phyloP scores from a whole-genome alignment of 2,113 vertebrate species.

The Galbula dea region DNA sequence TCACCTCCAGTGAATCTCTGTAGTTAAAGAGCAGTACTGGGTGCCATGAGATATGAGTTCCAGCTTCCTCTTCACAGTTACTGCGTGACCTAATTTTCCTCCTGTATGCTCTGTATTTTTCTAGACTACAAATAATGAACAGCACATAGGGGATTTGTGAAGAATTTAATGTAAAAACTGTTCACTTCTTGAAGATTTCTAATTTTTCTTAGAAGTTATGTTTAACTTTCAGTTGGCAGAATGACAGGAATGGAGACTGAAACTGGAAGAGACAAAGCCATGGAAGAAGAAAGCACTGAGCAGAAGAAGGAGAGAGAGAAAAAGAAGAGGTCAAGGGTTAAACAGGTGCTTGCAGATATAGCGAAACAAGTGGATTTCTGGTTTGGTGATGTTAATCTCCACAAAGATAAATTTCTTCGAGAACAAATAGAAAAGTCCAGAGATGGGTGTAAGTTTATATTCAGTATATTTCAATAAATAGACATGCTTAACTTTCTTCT shows the following conservation, averaged over 20 bases:
- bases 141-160: fast-evolving
- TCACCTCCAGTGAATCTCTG: not conserved
- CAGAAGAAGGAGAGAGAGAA: constrained; percentile 89
- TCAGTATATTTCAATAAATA: not conserved
- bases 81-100: not conserved
- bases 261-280: constrained; percentile 46
- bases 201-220: not conserved
- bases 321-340: constrained; percentile 94
- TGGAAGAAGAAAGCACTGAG: constrained; percentile 68
- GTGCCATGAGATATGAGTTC: not conserved
- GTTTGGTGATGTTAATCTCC: constrained; percentile 96
- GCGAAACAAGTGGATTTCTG: constrained; percentile 97
- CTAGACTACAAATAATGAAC: fast-evolving
- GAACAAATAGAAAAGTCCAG: constrained; percentile 91
- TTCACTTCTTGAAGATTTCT: not conserved
- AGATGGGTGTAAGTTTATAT: constrained; percentile 87
- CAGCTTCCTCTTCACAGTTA: not conserved
- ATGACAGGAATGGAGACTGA: constrained; percentile 79
- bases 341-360: constrained; percentile 91
- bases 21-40: not conserved
- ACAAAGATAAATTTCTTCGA: constrained; percentile 91
- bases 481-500: not conserved
- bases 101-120: not conserved
- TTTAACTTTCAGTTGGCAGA: not conserved
- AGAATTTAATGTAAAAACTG: not conserved